Evolutionary conservation across 2,113 vertebrate species (phyloP), one percentile per base, ranked within the genome.

Genomic region (Corvus hawaiiensis): DNA sequence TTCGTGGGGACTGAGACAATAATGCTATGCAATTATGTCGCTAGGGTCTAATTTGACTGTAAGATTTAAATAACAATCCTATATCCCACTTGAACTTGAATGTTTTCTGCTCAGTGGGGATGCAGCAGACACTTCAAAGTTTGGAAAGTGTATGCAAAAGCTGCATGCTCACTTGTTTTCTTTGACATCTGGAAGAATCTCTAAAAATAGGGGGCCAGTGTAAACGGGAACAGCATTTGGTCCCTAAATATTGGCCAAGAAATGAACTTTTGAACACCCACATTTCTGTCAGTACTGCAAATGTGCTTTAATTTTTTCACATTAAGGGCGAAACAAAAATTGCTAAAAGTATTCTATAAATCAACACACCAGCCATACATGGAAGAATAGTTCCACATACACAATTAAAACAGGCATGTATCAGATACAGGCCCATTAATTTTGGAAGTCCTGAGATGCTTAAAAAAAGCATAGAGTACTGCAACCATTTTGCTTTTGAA

Each of bases 31-130:
- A 93, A 72, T 89, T 83, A 32, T 78, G 85, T 89, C 88, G 89
- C 79, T 81, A 90, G 85, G 68, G 83, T 92, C 93, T 95, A 89
- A 89, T 93, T 96, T 92, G 73, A 93, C 79, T 78, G 76, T 68
- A 84, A 86, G 68, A 87, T 86, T 94, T 87, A 89, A 90, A 86
- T 90, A 92, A 86, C 61, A 94, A 88, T 71, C 73, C 66, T 51
- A 64, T 78, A 90, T 43, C 56, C 41, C 49, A 64, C 83, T 86
- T 88, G 84, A 96, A 89, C 44, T 78, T 91, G 63, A 90, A 93
- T 84, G 48, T 54, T 72, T 71, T 92, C 82, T 85, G 66, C 78
- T 92, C 88, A 93, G 49, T 1, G 8, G 69, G 93, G 93, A 64
- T 44, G 59, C 61, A 84, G 61, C 21, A 90, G 78, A 90, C 96